Percentiles rank a stretch among this genome's conserved stretches.
Conservation (phyloP, 2,797 vertebrate genomes). For the Hoplostethus atlanticus region DNA sequence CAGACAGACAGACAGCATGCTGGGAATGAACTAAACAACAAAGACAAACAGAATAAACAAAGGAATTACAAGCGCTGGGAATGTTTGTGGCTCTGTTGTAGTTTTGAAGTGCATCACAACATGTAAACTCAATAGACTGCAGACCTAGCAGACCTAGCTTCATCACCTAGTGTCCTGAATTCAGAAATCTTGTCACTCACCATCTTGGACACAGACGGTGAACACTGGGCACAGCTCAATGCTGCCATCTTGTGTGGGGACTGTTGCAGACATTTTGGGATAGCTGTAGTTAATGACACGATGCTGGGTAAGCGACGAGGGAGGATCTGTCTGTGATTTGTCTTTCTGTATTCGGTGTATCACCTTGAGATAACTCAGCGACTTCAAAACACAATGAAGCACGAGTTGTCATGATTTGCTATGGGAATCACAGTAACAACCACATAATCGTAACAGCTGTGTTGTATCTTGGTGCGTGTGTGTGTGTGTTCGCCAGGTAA, state of each 20-base stretch:
- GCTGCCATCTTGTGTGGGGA: conserved; percentile 59
- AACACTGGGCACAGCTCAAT: conserved; percentile 31
- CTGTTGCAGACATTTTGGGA: not conserved
- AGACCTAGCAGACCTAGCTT: not conserved
- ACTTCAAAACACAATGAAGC: not conserved
- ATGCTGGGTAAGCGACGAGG: not conserved
- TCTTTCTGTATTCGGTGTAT: not conserved
- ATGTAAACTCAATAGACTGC: conserved; percentile 7
- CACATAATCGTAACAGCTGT: not conserved
- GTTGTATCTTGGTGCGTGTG: conserved; percentile 10
- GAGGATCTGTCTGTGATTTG: conserved; percentile 1
- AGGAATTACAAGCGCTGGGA: not conserved
- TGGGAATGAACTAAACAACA: conserved; percentile 32
- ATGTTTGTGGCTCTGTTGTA: no score
- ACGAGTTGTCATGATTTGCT: not conserved
- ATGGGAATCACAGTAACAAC: not conserved
- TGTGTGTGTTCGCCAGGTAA: conserved; percentile 84
- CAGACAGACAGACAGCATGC: conserved; percentile 30
- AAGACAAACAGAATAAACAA: not conserved
- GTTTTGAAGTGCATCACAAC: not conserved
- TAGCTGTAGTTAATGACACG: not conserved
- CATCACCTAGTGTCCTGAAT: not conserved
- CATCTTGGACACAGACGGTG: not conserved
- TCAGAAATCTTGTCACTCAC: not conserved
- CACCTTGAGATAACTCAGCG: not conserved